A percentile compares a stretch with the other conserved stretches of the same genome.
These are phyloP conservation scores for Carlito syrichta DNA, from an alignment of 2,113 vertebrate genomes.

Conservation along the genomic window DNA sequence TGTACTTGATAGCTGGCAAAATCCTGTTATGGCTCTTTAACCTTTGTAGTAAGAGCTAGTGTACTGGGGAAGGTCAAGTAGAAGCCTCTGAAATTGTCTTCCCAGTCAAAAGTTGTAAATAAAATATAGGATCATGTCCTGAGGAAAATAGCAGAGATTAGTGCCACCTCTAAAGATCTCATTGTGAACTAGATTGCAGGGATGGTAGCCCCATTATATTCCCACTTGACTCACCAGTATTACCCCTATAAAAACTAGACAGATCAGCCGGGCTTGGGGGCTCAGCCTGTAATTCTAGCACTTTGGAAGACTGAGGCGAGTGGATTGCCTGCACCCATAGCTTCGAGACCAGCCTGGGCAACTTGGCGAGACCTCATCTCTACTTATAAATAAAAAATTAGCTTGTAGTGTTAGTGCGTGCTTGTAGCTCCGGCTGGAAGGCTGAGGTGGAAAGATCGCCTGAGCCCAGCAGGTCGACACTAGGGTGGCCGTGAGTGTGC, in stretches of 20 bases:
- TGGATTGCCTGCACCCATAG: too few relatives aligned
- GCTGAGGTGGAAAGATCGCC: too few relatives aligned
- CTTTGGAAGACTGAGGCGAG: too few relatives aligned
- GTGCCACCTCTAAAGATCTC: not conserved
- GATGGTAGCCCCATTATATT: not conserved
- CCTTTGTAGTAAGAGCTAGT: not conserved
- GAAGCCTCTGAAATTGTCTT: not conserved
- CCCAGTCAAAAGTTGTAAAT: not conserved
- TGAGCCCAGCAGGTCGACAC: too few relatives aligned
- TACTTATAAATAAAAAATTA: too few relatives aligned
- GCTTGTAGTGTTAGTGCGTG: too few relatives aligned
- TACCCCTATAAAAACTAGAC: not conserved
- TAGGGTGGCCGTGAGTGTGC: too few relatives aligned
- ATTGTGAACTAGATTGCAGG: not conserved
- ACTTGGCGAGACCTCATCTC: too few relatives aligned
- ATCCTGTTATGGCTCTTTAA: not conserved
- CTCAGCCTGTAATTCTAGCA: too few relatives aligned
- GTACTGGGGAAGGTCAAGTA: not conserved
- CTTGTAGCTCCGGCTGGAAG: too few relatives aligned
- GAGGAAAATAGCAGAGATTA: not conserved
- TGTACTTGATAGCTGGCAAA: not conserved
- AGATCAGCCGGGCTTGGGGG: too few relatives aligned
- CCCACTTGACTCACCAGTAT: not conserved
- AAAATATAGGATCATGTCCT: not conserved
- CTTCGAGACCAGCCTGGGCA: too few relatives aligned